Percentiles rank a stretch among this genome's conserved stretches.
Conservation (phyloP, 2,888 invertebrate genomes). For the Bellardia pandia region DNA sequence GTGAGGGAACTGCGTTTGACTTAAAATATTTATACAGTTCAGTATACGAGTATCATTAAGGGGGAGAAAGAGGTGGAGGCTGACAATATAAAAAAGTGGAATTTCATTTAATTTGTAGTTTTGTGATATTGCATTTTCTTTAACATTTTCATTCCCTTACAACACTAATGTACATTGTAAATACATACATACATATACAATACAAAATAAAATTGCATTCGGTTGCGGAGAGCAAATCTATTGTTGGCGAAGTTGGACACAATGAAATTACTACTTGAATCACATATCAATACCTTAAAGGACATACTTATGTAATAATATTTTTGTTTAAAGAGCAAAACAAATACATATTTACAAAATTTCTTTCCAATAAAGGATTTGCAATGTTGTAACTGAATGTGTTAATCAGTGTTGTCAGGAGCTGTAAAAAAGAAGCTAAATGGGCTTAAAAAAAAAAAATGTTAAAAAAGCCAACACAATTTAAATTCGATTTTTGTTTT, state of each 20-base stretch:
- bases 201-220: conserved; percentile 24
- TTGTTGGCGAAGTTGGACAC: neutral
- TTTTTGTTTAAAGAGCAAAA: no score
- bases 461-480: no score
- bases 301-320: no score
- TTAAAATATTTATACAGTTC: conserved; percentile 42
- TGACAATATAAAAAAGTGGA: conserved; percentile 25
- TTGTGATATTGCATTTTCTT: conserved; percentile 38
- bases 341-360: no score
- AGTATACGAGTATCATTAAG: conserved; percentile 36
- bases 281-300: neutral
- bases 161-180: neutral
- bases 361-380: no score
- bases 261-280: neutral
- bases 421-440: no score
- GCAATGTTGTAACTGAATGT: no score
- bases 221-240: conserved; percentile 14
- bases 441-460: no score
- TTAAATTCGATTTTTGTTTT: no score
- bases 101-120: conserved; percentile 54
- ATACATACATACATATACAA: no score
- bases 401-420: no score
- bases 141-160: neutral
- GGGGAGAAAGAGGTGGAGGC: conserved; percentile 12
- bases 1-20: conserved; percentile 52